These are phyloP conservation scores for Sitobion miscanthi DNA, from an alignment of 1,140 invertebrate genomes.

Conservation along the genomic window DNA sequence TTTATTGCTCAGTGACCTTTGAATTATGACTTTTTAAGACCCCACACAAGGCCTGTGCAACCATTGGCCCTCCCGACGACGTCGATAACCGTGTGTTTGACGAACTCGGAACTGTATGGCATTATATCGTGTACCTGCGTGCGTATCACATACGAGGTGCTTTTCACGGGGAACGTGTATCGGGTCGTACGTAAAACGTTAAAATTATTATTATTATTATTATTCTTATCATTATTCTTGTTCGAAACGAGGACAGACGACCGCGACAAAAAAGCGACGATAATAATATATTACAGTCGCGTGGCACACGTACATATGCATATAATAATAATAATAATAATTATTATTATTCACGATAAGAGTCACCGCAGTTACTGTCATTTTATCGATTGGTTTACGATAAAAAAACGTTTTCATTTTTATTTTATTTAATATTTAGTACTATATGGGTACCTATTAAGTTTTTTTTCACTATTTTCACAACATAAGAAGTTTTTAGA, in stretches of 20 bases:
- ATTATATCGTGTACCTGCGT: neutral
- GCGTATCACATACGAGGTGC: neutral
- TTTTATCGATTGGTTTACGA: neutral
- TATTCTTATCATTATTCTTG: neutral
- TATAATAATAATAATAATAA: neutral
- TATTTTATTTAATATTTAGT: neutral
- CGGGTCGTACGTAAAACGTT: neutral
- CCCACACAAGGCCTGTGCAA: neutral
- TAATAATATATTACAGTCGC: neutral
- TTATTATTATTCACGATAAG: neutral
- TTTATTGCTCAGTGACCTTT: constrained; percentile 30
- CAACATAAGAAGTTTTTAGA: neutral
- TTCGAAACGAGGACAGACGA: neutral
- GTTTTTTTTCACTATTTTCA: neutral
- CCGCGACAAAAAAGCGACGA: neutral
- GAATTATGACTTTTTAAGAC: constrained; percentile 35
- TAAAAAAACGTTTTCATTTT: neutral
- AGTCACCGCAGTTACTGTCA: neutral
- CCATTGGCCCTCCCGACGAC: neutral
- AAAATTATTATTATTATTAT: neutral
- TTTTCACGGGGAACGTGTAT: neutral
- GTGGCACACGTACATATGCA: neutral
- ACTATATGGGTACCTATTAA: neutral
- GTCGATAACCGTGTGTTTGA: neutral
- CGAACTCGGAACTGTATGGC: neutral